Evolutionary conservation across 2,888 invertebrate species (phyloP), one percentile per base, ranked within the genome.

Genomic region (Sphaeridia pumilis): DNA sequence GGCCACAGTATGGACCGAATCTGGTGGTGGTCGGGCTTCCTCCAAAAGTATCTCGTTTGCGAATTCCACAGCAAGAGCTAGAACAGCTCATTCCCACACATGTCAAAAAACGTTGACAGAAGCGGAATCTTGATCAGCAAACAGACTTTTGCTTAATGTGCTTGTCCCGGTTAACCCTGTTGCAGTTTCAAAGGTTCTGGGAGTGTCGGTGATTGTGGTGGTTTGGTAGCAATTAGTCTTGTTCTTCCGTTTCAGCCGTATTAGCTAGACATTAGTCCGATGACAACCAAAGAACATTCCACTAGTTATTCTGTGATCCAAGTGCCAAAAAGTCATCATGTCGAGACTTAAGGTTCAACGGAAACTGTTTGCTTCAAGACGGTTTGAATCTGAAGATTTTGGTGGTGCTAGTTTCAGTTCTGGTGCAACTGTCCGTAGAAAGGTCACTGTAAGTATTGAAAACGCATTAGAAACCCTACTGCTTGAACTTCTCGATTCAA

Each of bases 361-460:
- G 24, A 55, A 58, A 49, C 58, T 57, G 44, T 64, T 61, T 53
- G 61, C 57, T 20, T 50, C 61, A 4, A 57, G 58, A n/a, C 51
- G 61, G 45, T 55, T 59, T 43, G 61, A 59, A 20, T 61, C 63
- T 22, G 61, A 58, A 48, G 64, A 64, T 45, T 31, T 31, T 2
- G 31, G 21, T 26, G 46, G 46, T 35, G 14, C 14, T 31, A 14
- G 31, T 31, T 7, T 7, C 14, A 20, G 38, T 5, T 5, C 17
- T 17, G 38, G 38, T 5, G n/a, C n/a, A n/a, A 62, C 64, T 17
- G 34, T 64, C 22, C 55, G 61, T 31, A 61, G 61, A 46, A 64
- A 63, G 63, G 61, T 63, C 47, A 63, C 64, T 41, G 62, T 64
- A 59, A 55, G 61, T n/a, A n/a, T n/a, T 38, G 14, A 7, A 42